phyloP scores from a whole-genome alignment of 2,888 invertebrate species.

The Melanotus villosus region DNA sequence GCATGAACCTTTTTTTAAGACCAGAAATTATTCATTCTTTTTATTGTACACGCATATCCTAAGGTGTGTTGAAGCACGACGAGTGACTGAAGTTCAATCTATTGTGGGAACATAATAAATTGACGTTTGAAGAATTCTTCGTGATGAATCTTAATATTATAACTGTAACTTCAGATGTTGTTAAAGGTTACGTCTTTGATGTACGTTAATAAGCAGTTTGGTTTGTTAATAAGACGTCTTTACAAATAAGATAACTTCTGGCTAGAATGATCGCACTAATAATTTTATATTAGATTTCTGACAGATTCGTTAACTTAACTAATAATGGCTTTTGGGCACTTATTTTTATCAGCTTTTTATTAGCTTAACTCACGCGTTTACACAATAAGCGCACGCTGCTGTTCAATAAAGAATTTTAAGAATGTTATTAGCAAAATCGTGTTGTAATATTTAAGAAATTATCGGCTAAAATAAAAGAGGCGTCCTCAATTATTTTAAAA shows the following conservation, averaged over 20 bases:
- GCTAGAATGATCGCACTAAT: background rate
- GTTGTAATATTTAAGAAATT: too few relatives aligned
- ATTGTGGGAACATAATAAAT: constrained; percentile 4
- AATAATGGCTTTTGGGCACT: background rate
- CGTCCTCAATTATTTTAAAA: too few relatives aligned
- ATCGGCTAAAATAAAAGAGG: too few relatives aligned
- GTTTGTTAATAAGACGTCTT: constrained; percentile 17
- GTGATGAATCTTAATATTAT: constrained; percentile 17
- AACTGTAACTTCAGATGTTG: constrained; percentile 26
- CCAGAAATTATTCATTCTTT: constrained; percentile 6
- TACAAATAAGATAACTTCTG: background rate
- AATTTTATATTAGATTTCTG: background rate
- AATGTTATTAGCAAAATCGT: too few relatives aligned
- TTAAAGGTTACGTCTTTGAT: constrained; percentile 27
- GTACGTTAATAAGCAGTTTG: constrained; percentile 28
- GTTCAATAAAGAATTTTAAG: too few relatives aligned
- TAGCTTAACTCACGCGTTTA: too few relatives aligned
- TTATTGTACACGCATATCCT: constrained; percentile 4
- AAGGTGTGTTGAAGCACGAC: constrained; percentile 12
- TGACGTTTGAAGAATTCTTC: constrained; percentile 5
- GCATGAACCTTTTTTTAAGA: background rate
- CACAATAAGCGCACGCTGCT: too few relatives aligned
- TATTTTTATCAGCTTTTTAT: too few relatives aligned
- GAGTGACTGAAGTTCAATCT: background rate
- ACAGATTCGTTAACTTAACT: background rate